Percentiles rank a stretch among this genome's conserved stretches.
Evolutionary conservation across 1,140 invertebrate species (phyloP).

Genomic region (Drosophila micromelanica): DNA sequence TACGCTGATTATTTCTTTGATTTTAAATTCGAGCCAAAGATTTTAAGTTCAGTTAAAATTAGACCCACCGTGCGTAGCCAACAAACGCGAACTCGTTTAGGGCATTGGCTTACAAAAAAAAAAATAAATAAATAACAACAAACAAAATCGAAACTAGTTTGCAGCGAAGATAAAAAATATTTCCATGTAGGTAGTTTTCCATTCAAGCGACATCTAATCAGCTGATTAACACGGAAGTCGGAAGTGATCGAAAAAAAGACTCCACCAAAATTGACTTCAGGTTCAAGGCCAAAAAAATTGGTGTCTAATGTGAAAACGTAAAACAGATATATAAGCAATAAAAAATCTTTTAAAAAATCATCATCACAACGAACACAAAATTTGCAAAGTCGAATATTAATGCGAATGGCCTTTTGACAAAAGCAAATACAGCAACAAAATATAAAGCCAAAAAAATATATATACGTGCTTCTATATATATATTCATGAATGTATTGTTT

Average conservation of each 20-base stretch:
- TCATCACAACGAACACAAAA: conserved; percentile 49
- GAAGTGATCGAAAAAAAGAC: conserved; percentile 24
- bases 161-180: conserved; percentile 16
- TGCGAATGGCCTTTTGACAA: conserved; percentile 76
- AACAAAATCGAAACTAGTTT: conserved; percentile 34
- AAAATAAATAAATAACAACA: conserved; percentile 14
- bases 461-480: conserved; percentile 20
- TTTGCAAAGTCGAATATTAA: conserved; percentile 63
- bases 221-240: conserved; percentile 29
- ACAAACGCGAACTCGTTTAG: conserved; percentile 8
- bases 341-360: conserved; percentile 20
- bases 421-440: conserved; percentile 52
- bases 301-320: conserved; percentile 25
- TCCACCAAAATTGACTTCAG: conserved; percentile 33
- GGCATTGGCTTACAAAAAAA: conserved; percentile 41
- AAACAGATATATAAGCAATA: conserved; percentile 27
- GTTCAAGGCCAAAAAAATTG: conserved; percentile 49
- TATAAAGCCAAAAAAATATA: conserved; percentile 23
- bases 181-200: conserved; percentile 47
- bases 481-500: conserved; percentile 8
- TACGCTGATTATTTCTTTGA: too few relatives aligned
- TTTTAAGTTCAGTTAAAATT: not conserved
- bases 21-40: too few relatives aligned
- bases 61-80: conserved; percentile 14
- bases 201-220: conserved; percentile 15